These are phyloP conservation scores for Brenthis daphne DNA, from an alignment of 2,888 invertebrate genomes.

Conservation along the genomic window DNA sequence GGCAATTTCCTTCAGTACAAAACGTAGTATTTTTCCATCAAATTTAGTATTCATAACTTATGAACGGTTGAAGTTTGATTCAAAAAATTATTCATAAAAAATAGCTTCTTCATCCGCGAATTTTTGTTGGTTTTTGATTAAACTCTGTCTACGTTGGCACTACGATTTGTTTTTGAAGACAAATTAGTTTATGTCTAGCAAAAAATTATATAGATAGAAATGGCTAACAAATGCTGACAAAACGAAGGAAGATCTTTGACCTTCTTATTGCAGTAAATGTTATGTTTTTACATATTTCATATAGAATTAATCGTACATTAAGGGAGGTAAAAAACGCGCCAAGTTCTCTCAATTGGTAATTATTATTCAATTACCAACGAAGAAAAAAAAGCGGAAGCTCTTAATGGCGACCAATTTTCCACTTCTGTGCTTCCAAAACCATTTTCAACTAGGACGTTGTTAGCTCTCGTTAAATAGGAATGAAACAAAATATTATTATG, in stretches of 20 bases:
- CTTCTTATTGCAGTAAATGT: no score
- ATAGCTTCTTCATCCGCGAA: no score
- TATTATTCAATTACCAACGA: conserved; percentile 74
- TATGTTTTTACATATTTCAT: no score
- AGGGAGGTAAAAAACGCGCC: conserved; percentile 12
- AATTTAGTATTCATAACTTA: conserved; percentile 40
- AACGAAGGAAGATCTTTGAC: no score
- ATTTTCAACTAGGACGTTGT: conserved; percentile 45
- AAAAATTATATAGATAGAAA: no score
- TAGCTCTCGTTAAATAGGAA: conserved; percentile 43
- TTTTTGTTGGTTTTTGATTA: no score
- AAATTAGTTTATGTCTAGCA: no score
- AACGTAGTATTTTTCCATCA: conserved; percentile 37
- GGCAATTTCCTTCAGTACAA: conserved; percentile 26
- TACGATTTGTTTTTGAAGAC: no score
- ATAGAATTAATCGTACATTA: neutral
- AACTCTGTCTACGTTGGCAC: no score
- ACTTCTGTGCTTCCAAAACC: conserved; percentile 44
- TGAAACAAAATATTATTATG: conserved; percentile 34
- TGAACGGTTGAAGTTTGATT: conserved; percentile 15
- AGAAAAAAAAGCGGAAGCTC: conserved; percentile 59
- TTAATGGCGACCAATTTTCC: conserved; percentile 53
- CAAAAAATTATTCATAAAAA: no score
- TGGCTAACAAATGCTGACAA: no score
- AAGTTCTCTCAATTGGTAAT: conserved; percentile 55